phyloP scores from a whole-genome alignment of 2,888 invertebrate genomes.

The Rhorus exstirpatorius region DNA sequence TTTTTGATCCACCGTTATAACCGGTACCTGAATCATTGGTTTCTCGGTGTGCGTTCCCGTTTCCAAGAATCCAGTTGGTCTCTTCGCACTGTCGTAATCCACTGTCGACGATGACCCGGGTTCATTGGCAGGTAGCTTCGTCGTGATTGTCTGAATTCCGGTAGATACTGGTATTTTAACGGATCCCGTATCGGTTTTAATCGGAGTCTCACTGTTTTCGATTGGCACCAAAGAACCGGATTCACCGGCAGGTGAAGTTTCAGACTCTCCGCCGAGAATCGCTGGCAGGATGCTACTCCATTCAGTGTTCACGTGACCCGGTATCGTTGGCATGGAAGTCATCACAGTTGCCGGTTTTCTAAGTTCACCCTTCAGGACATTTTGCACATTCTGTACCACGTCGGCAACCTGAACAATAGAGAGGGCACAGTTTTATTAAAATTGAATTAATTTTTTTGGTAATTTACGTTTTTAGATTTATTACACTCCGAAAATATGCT shows the following conservation, averaged over 20 bases:
- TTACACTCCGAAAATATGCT: background rate
- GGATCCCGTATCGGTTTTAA: conserved; percentile 57
- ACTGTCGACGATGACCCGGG: conserved; percentile 44
- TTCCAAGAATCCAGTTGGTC: conserved; percentile 39
- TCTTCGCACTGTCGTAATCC: conserved; percentile 66
- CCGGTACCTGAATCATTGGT: conserved; percentile 83
- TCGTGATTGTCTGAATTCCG: background rate
- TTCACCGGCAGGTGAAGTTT: conserved; percentile 88
- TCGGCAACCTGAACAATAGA: conserved; percentile 88
- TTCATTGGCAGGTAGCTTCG: conserved; percentile 29
- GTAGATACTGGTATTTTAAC: conserved; percentile 61
- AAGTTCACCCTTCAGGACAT: conserved; percentile 93
- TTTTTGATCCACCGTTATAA: conserved; percentile 81
- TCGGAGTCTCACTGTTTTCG: conserved; percentile 52
- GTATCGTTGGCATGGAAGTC: conserved; percentile 81
- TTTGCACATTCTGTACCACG: conserved; percentile 94
- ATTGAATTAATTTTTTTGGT: conserved; percentile 6
- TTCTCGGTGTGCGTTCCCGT: conserved; percentile 74
- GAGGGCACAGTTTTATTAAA: background rate
- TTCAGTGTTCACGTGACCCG: conserved; percentile 82
- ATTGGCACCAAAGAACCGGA: conserved; percentile 77
- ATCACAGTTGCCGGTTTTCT: conserved; percentile 85
- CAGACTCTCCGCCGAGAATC: conserved; percentile 90
- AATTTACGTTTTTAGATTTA: background rate
- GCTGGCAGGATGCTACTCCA: conserved; percentile 95